Evolutionary conservation across 2,113 vertebrate genomes (phyloP).

Genomic region (Zeus faber): DNA sequence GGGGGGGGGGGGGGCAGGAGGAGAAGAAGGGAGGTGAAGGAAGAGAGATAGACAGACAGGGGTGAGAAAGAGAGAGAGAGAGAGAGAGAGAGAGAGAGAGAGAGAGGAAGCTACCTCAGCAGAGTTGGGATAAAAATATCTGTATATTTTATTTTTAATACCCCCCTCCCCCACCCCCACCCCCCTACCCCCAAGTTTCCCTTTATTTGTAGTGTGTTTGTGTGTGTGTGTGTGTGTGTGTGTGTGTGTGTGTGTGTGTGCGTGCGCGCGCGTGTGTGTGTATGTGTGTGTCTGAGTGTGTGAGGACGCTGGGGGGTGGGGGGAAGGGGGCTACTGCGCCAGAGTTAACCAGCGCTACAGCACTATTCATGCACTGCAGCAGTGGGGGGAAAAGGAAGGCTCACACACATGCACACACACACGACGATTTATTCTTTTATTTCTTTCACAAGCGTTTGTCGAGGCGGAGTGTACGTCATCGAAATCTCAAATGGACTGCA

Average conservation of each 20-base stretch:
- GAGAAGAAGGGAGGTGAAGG: conserved; percentile 11
- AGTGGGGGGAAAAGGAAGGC: conserved; percentile 8
- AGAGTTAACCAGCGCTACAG: conserved; percentile 26
- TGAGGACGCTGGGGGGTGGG: not conserved
- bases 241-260: conserved; percentile 3
- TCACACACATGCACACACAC: no score
- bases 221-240: conserved; percentile 3
- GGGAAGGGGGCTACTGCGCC: conserved; percentile 11
- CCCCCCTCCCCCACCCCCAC: no score
- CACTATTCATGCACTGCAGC: conserved; percentile 24
- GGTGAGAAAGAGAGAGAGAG: conserved; percentile 17
- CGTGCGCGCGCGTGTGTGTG: not conserved
- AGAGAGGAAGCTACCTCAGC: no score
- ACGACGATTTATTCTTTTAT: not conserved
- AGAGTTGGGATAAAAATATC: conserved; percentile 51
- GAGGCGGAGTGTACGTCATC: no score
- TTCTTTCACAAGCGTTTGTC: no score
- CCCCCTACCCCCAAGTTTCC: no score
- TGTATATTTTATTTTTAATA: no score
- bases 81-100: conserved; percentile 8
- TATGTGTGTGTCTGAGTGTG: conserved; percentile 3
- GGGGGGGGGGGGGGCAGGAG: not conserved
- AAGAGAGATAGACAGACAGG: conserved; percentile 16
- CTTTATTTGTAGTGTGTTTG: conserved; percentile 11
- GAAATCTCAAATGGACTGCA: no score